These are phyloP conservation scores for Selene dorsalis DNA, from an alignment of 2,797 vertebrate genomes.

Conservation along the genomic window DNA sequence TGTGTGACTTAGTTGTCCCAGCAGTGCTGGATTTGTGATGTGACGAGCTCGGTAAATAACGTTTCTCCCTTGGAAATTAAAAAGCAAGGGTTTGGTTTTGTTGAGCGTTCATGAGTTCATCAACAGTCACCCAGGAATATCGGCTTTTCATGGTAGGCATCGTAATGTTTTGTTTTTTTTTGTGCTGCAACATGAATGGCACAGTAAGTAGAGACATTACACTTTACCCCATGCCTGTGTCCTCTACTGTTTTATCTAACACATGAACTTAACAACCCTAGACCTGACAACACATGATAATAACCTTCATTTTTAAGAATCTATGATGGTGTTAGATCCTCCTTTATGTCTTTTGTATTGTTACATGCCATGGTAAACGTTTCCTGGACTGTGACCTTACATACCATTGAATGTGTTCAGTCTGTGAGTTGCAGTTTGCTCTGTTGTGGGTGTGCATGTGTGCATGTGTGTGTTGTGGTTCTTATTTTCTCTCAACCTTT, in stretches of 20 bases:
- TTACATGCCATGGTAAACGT: not conserved
- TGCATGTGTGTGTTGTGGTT: not conserved
- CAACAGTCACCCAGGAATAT: conserved; percentile 14
- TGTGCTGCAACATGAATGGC: not conserved
- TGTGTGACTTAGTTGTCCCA: conserved; percentile 55
- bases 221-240: not conserved
- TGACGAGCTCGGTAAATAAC: conserved; percentile 49
- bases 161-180: not conserved
- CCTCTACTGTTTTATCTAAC: not conserved
- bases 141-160: conserved; percentile 1
- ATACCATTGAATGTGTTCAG: not conserved
- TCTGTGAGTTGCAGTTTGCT: not conserved
- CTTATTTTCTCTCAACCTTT: not conserved
- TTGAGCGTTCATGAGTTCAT: not conserved
- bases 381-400: not conserved
- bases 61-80: conserved; percentile 38
- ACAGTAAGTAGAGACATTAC: not conserved
- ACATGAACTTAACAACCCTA: not conserved
- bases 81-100: conserved; percentile 25
- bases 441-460: not conserved
- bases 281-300: not conserved
- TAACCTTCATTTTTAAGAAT: not conserved
- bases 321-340: not conserved
- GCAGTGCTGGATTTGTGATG: conserved; percentile 49
- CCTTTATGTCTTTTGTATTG: not conserved